Percentiles rank a stretch among this genome's conserved stretches.
phyloP scores from a whole-genome alignment of 2,797 vertebrate genomes.

The Decapterus maruadsi region DNA sequence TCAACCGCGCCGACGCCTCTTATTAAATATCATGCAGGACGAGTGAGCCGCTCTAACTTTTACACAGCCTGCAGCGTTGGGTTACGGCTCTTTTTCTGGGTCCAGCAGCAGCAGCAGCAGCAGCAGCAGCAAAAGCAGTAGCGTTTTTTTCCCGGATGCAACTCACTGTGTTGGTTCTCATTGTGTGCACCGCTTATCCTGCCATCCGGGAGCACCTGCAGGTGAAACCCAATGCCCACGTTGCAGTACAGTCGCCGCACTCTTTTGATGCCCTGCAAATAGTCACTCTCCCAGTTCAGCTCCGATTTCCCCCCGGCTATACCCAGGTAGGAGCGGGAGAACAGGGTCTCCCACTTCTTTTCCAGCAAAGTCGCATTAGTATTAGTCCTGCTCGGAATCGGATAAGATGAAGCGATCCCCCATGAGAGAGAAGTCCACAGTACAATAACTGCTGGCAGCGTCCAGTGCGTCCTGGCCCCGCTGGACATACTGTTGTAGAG shows the following conservation, averaged over 20 bases:
- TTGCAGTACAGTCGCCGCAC: slow-evolving; percentile 98
- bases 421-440: slow-evolving; percentile 88
- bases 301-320: slow-evolving; percentile 90
- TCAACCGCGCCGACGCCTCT: slow-evolving; percentile 73
- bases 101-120: neutral
- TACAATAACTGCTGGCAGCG: slow-evolving; percentile 86
- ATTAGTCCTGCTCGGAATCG: slow-evolving; percentile 88
- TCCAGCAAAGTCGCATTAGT: slow-evolving; percentile 85
- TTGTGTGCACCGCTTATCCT: slow-evolving; percentile 93
- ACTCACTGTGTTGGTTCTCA: slow-evolving; percentile 98
- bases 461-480: slow-evolving; percentile 89
- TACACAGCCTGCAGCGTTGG: slow-evolving; percentile 56
- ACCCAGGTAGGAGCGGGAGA: slow-evolving; percentile 93
- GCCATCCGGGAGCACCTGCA: slow-evolving; percentile 95
- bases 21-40: slow-evolving; percentile 81
- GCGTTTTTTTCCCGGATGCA: slow-evolving; percentile 36
- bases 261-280: slow-evolving; percentile 97
- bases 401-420: slow-evolving; percentile 87
- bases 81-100: slow-evolving; percentile 42
- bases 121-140: no score
- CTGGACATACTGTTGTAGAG: slow-evolving; percentile 91
- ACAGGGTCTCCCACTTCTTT: slow-evolving; percentile 92
- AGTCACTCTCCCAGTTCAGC: slow-evolving; percentile 94
- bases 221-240: slow-evolving; percentile 99
- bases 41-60: slow-evolving; percentile 73